These are phyloP conservation scores for Danio aesculapii DNA, from an alignment of 2,797 vertebrate genomes.

Conservation along the genomic window DNA sequence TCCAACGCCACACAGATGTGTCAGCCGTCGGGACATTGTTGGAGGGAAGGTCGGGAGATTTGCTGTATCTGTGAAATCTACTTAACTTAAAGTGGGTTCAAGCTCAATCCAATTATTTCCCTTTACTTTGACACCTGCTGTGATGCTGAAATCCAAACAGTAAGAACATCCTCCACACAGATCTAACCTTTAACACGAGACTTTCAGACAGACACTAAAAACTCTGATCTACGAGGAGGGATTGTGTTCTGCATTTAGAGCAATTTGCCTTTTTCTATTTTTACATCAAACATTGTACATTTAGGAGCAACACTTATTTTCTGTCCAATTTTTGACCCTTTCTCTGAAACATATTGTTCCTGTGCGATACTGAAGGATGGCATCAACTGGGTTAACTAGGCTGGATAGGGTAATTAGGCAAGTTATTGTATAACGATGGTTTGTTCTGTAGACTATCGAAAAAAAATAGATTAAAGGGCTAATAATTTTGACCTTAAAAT, in stretches of 20 bases:
- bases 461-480: too few relatives aligned
- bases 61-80: conserved; percentile 58
- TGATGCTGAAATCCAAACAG: conserved; percentile 46
- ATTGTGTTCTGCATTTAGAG: neutral
- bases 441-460: too few relatives aligned
- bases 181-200: neutral
- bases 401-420: too few relatives aligned
- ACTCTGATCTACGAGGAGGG: neutral
- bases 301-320: too few relatives aligned
- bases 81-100: conserved; percentile 46
- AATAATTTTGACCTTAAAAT: too few relatives aligned
- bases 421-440: too few relatives aligned
- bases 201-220: conserved; percentile 14
- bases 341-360: too few relatives aligned
- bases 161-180: conserved; percentile 34
- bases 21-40: neutral
- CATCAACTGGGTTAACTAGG: too few relatives aligned
- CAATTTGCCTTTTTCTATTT: neutral
- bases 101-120: conserved; percentile 53
- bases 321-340: too few relatives aligned
- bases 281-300: too few relatives aligned
- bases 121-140: conserved; percentile 34
- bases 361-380: too few relatives aligned
- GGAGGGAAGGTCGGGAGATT: conserved; percentile 40
- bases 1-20: neutral